phyloP scores from a whole-genome alignment of 2,797 vertebrate genomes.

The Pogonophryne albipinna region DNA sequence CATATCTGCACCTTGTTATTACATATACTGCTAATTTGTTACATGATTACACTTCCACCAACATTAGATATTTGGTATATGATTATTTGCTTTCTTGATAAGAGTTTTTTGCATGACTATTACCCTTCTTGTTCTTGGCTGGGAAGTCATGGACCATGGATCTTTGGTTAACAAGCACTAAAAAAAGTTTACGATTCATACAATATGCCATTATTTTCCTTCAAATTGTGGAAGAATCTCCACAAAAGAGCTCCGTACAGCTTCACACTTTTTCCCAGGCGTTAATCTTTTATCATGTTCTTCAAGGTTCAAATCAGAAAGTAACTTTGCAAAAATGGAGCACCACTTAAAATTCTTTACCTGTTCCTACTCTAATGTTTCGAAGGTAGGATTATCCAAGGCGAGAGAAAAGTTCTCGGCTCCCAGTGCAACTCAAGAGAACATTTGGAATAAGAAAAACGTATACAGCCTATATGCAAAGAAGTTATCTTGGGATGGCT shows the following conservation, averaged over 20 bases:
- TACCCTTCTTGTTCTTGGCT: not conserved
- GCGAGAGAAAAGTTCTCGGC: conserved; percentile 15
- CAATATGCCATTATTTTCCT: not conserved
- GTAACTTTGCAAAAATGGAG: conserved; percentile 10
- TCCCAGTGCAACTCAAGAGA: conserved; percentile 7
- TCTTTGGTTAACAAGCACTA: not conserved
- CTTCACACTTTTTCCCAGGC: not conserved
- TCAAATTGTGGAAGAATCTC: not conserved
- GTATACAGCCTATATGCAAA: not conserved
- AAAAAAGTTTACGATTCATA: not conserved
- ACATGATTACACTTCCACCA: not conserved
- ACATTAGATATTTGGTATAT: not conserved
- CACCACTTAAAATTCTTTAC: conserved; percentile 17
- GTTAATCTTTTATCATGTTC: not conserved
- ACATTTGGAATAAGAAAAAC: not conserved
- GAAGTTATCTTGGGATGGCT: conserved; percentile 6
- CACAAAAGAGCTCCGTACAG: not conserved
- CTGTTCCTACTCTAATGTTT: conserved; percentile 5
- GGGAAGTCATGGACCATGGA: no score
- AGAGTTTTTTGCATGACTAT: not conserved
- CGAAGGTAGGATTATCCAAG: conserved; percentile 35
- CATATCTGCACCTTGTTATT: not conserved
- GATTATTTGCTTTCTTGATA: not conserved
- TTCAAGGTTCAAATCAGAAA: conserved; percentile 1
- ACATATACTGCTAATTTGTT: not conserved